phyloP scores from a whole-genome alignment of 2,888 invertebrate species.

The Furcula furcula region DNA sequence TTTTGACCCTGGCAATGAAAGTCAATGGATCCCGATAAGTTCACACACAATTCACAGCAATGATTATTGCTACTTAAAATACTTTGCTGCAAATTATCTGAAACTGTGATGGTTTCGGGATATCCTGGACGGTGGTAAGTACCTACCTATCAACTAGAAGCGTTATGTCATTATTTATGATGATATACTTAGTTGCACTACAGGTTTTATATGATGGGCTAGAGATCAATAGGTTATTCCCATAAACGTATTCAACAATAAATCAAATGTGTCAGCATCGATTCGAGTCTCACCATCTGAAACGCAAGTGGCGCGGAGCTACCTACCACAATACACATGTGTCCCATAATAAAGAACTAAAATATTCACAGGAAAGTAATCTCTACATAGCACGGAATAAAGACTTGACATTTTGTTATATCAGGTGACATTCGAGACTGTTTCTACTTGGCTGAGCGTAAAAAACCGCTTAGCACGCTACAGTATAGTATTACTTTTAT shows the following conservation, averaged over 20 bases:
- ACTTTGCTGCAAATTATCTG: too few relatives aligned
- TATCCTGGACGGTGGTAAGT: too few relatives aligned
- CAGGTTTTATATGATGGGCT: too few relatives aligned
- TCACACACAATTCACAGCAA: too few relatives aligned
- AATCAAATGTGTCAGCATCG: conserved; percentile 42
- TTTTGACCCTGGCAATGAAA: too few relatives aligned
- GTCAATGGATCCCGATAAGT: too few relatives aligned
- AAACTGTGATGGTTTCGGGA: too few relatives aligned
- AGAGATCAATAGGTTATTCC: conserved; percentile 11
- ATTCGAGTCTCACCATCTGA: conserved; percentile 47
- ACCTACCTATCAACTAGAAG: too few relatives aligned
- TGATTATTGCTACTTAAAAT: too few relatives aligned
- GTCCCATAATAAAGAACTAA: conserved; percentile 35
- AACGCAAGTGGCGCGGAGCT: conserved; percentile 46
- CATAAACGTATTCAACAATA: conserved; percentile 19
- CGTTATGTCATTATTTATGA: too few relatives aligned
- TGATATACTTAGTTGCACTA: too few relatives aligned
- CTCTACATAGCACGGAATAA: conserved; percentile 32
- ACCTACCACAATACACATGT: conserved; percentile 48
- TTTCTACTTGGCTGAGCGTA: conserved; percentile 72
- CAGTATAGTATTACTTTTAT: conserved; percentile 54
- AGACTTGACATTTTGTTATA: conserved; percentile 25
- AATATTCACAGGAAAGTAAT: conserved; percentile 21
- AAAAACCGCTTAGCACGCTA: conserved; percentile 67
- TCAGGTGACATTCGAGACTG: conserved; percentile 70